These are phyloP conservation scores for Papilio glaucus DNA, from an alignment of 1,140 invertebrate genomes.

Conservation along the genomic window DNA sequence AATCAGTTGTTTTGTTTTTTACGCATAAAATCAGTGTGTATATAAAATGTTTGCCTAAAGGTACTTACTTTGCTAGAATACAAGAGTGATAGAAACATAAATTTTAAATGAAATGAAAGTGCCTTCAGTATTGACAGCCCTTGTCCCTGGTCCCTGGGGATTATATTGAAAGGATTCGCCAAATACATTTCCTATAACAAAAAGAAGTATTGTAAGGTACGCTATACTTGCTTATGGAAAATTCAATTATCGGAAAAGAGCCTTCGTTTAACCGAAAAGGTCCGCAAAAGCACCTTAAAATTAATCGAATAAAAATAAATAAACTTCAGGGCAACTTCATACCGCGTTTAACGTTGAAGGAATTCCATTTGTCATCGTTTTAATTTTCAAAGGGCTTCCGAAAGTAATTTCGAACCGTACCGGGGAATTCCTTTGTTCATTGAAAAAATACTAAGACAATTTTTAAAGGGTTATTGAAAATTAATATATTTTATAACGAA, in stretches of 20 bases:
- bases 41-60: too few relatives aligned
- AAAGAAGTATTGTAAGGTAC: neutral
- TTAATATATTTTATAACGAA: neutral
- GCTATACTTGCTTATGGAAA: neutral
- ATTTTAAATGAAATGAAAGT: constrained; percentile 18
- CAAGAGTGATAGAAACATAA: constrained; percentile 3
- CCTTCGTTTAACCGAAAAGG: neutral
- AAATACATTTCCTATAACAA: constrained; percentile 3
- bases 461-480: neutral
- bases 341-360: neutral
- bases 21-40: too few relatives aligned
- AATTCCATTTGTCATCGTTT: constrained; percentile 7
- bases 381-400: constrained; percentile 13
- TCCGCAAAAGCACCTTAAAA: neutral
- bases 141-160: neutral
- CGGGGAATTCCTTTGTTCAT: constrained; percentile 1
- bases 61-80: neutral
- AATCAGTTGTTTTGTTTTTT: too few relatives aligned
- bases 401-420: constrained; percentile 17
- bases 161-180: neutral
- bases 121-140: neutral
- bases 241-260: constrained; percentile 17
- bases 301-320: constrained; percentile 23
- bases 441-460: constrained; percentile 11
- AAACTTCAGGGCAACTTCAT: neutral